Base-by-base conservation (phyloP, 92 coral and sea anemone species). In the Hydrozoanthus gracilis region DNA sequence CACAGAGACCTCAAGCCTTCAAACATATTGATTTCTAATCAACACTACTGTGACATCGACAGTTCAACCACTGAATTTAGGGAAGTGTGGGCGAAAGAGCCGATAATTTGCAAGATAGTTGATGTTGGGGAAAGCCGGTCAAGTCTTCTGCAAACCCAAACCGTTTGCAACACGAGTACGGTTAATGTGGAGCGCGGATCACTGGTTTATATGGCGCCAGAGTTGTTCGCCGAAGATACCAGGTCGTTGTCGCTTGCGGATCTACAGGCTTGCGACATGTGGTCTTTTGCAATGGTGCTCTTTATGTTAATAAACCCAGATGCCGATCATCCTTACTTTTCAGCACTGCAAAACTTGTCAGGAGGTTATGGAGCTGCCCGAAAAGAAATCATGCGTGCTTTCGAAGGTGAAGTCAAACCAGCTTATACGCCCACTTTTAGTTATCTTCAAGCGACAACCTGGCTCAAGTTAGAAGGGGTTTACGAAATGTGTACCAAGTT, bases 1-100 rank as follows among this genome's bases (percentile, higher is more conserved):
- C 91, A 88, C 82, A 86, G 93, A 51, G 92, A 89, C 90, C 44
- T 89, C 12, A 82, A 91, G 58, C 91, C 93, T 8, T 78, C 76
- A 49, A 91, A 88, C 70, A 86, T 87, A 27, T 73, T 91, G 49
- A 80, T 83, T 68, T 87, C 92, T 44, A 89, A 92, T 78, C 83
- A 76, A 51, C 90, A 92, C 70, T 92, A 89, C 66, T 27, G 35
- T 27, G 2, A 27, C 35, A 27, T 27, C 35, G 35, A 27, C 35
- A 79, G 84, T 50, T 46, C 64, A 47, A 39, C 82, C 13, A 68
- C 67, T 6, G 75, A 80, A 51, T 39, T 73, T n/a, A 15, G 69
- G 18, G 87, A 79, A 66, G 86, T 76, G 35, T 88, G 91, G 91
- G 15, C 64, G 27, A 51, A 20, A 44, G 87, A 83, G 48, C 82